Evolutionary conservation across 2,797 vertebrate species (phyloP).

Genomic region (Sarcophilus harrisii): DNA sequence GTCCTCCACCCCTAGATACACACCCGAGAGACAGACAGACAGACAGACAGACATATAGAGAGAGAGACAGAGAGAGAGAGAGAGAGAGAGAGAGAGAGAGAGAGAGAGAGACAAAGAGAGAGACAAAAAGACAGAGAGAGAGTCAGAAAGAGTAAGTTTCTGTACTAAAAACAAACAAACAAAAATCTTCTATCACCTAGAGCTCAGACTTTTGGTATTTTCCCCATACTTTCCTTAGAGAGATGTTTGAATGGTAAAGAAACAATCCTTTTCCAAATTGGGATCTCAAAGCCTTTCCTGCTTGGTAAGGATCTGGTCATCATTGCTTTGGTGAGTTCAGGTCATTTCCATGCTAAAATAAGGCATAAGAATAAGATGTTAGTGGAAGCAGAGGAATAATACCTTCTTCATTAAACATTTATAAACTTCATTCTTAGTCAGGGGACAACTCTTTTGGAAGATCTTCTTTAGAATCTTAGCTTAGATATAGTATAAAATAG

Average conservation of each 20-base stretch:
- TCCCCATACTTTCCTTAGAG: background rate
- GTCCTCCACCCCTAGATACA: background rate
- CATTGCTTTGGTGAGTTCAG: background rate
- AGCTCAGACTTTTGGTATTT: background rate
- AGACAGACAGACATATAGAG: too few species aligned
- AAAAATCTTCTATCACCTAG: background rate
- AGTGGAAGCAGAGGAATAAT: background rate
- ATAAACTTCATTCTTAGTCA: constrained; percentile 26
- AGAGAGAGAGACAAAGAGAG: too few species aligned
- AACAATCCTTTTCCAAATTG: background rate
- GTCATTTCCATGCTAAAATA: background rate
- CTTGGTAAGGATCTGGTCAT: background rate
- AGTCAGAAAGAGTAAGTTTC: background rate
- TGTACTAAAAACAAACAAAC: background rate
- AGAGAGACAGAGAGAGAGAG: too few species aligned
- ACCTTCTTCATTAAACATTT: background rate
- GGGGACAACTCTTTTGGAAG: background rate
- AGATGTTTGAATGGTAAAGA: background rate
- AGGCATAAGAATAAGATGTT: background rate
- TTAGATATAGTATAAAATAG: background rate
- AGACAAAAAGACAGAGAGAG: too few species aligned
- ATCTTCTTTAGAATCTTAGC: background rate
- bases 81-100: too few species aligned
- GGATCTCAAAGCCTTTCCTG: background rate
- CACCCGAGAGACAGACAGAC: background rate